Evolutionary conservation across 2,888 invertebrate genomes (phyloP).

Genomic region (Leptinotarsa haldemani): DNA sequence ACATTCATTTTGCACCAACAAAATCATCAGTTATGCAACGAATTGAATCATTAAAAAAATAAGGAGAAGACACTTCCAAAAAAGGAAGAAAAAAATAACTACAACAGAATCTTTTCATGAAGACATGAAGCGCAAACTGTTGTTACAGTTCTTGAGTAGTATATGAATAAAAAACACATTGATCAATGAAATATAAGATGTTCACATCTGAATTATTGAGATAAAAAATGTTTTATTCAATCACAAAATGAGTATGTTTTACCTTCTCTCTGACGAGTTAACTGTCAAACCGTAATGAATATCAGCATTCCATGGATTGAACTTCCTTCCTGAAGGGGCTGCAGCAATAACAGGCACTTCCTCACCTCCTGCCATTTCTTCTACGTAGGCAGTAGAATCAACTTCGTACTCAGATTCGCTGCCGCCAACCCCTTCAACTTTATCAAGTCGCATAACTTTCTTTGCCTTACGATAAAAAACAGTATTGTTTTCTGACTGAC

Average conservation of each 20-base stretch:
- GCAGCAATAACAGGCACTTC: constrained; percentile 37
- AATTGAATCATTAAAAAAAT: too few species aligned
- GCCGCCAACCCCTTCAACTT: constrained; percentile 56
- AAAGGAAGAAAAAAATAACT: too few species aligned
- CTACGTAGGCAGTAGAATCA: constrained; percentile 53
- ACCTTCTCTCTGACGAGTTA: constrained; percentile 61
- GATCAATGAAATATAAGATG: too few species aligned
- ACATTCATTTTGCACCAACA: too few species aligned
- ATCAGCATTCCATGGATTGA: constrained; percentile 65
- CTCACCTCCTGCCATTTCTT: constrained; percentile 49
- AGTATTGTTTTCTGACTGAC: constrained; percentile 19
- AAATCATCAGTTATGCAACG: too few species aligned
- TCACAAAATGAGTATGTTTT: constrained; percentile 28
- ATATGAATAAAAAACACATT: too few species aligned
- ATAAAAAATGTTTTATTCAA: too few species aligned
- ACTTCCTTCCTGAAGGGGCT: constrained; percentile 49
- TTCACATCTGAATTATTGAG: too few species aligned
- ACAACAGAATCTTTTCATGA: too few species aligned
- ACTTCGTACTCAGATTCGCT: constrained; percentile 59
- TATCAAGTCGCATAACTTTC: constrained; percentile 57
- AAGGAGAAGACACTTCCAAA: too few species aligned
- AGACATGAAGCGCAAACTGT: too few species aligned
- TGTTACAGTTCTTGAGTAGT: too few species aligned
- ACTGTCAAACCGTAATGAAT: constrained; percentile 65
- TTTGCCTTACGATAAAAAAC: constrained; percentile 54